phyloP scores from a whole-genome alignment of 2,113 vertebrate species.

The Damaliscus lunatus region DNA sequence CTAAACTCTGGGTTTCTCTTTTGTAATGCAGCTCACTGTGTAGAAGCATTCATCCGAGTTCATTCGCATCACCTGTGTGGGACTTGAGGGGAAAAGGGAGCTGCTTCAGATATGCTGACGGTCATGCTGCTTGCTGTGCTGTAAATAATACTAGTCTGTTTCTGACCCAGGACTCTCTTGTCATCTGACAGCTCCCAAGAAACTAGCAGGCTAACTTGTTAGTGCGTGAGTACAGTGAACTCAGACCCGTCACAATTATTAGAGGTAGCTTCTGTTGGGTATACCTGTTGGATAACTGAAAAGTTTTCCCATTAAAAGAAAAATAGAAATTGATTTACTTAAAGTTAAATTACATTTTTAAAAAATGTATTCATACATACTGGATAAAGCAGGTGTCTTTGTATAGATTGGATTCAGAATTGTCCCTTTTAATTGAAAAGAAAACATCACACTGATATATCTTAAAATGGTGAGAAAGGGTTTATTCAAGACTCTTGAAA shows the following conservation, averaged over 20 bases:
- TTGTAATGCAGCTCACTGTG: neutral
- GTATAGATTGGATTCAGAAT: neutral
- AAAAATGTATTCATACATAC: neutral
- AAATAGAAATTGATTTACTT: neutral
- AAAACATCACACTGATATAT: neutral
- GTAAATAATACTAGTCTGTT: neutral
- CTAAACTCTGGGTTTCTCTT: neutral
- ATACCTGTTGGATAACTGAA: neutral
- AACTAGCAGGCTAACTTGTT: neutral
- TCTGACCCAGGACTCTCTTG: neutral
- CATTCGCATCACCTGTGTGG: neutral
- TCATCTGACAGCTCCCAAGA: neutral
- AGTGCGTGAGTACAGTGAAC: neutral
- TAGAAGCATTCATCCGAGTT: neutral
- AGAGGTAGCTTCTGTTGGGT: neutral
- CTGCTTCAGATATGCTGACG: neutral
- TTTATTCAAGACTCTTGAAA: neutral
- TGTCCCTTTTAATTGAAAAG: neutral
- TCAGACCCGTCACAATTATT: neutral
- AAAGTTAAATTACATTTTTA: neutral
- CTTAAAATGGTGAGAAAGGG: neutral
- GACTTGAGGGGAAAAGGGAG: neutral
- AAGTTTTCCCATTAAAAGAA: neutral
- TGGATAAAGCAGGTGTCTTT: neutral
- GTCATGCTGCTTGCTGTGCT: neutral